Evolutionary conservation across 1,140 invertebrate species (phyloP), one percentile per base, ranked within the genome.

Genomic region (Proctacanthus coquilletti): DNA sequence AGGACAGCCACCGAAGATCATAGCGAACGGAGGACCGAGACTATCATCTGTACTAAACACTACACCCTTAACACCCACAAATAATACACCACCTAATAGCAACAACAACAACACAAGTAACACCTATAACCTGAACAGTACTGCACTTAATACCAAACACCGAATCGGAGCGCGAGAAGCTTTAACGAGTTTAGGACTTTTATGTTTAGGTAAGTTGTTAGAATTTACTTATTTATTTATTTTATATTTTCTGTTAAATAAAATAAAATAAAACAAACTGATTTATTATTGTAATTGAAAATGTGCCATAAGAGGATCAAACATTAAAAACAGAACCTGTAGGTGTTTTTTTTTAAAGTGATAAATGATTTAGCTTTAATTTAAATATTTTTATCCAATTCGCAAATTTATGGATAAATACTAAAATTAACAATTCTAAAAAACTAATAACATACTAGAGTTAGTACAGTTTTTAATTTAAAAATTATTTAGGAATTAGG

Each of bases 131-230:
- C 23, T 17, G 10, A 29, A 27, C 14, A 35, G 19, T 41, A 6
- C 19, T 8, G 13, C 20, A n/a, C 18, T 39, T 5, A 36, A 23
- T 41, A 31, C 41, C 8, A 56, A 59, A 40, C 47, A 53, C 35
- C 53, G 52, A 9, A 48, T 53, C 15, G 56, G 54, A 29, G 54
- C 56, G 0, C 47, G 56, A 44, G 83, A 87, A 58, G 83, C 81
- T 52, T 60, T 91, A n/a, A 80, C 83, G 3, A 87, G 84, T 18
- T 62, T 91, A 21, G 86, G 84, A 2, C 56, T 89, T n/a, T 58
- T 89, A 35, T 88, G 84, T 48, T 65, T 91, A 33, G 58, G 57
- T 60, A 35, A 52, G 48, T 21, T 17, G 8, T 11, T 9, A n/a
- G 29, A 21, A 3, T n/a, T 5, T 13, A n/a, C 11, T 31, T 42